Evolutionary conservation across 2,113 vertebrate species (phyloP), one percentile per base, ranked within the genome.

Genomic region (Caloenas nicobarica): DNA sequence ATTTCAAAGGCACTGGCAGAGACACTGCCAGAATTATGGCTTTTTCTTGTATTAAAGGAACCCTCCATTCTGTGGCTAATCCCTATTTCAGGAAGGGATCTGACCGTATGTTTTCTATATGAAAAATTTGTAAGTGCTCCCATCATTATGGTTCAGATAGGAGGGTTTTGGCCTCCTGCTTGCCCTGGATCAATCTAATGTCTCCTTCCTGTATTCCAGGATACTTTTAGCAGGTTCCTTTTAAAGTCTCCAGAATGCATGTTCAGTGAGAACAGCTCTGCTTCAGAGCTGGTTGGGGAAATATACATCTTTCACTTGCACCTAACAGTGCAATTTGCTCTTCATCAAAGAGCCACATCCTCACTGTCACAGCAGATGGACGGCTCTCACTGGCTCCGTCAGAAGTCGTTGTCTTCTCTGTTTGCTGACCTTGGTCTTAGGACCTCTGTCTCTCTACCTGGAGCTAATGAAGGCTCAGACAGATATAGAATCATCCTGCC

Each of bases 371-470:
- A 33, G 17, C 17, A 51, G 33, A 81, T 11, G 3, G 19, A 7
- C 44, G 5, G 9, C 15, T 72, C 86, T 56, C 17, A 34, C 10
- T 64, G 16, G 18, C 31, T 53, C 28, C 22, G 9, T 22, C 28
- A 19, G 15, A 33, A 29, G 5, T 5, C 36, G 4, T 21, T 66
- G 4, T 40, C 34, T 62, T 40, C 16, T 64, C 13, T 64, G 7
- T 38, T 79, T 8, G 0, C 23, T 29, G 23, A 42, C 21, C 26
- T 65, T 53, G 6, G 23, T 53, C 12, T 53, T 48, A 38, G 7
- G 8, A 14, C 1, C 4, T 7, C 7, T 50, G 6, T 11, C 19
- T 56, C 24, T 31, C 29, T 53, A n/a, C 9, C 7, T 7, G 14
- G 16, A 16, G 13, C 22, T 92, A 53, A 64, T 48, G 8, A 13